Evolutionary conservation across 2,888 invertebrate genomes (phyloP).

Genomic region (Bhutanitis thaidina): DNA sequence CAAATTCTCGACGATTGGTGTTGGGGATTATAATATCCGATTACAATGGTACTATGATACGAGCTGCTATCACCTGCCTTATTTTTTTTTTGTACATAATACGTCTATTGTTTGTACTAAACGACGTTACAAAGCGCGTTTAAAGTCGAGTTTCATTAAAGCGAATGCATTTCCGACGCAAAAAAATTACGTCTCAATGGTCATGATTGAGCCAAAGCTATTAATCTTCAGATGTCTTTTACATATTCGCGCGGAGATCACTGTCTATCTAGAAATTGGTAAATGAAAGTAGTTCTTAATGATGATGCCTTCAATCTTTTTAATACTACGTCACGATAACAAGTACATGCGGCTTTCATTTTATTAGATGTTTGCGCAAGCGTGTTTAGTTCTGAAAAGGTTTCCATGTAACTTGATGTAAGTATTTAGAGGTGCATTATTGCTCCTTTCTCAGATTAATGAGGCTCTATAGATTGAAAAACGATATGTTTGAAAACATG

Average conservation of each 20-base stretch:
- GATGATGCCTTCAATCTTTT: slow-evolving; percentile 1
- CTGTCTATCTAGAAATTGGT: slow-evolving; percentile 10
- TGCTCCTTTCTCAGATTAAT: slow-evolving; percentile 22
- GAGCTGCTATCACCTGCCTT: slow-evolving; percentile 54
- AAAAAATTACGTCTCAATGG: slow-evolving; percentile 23
- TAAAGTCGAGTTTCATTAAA: slow-evolving; percentile 35
- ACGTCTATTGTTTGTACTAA: slow-evolving; percentile 69
- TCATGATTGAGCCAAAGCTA: slow-evolving; percentile 23
- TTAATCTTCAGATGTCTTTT: slow-evolving; percentile 23
- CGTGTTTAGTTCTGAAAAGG: not conserved
- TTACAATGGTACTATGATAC: slow-evolving; percentile 54
- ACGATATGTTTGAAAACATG: not conserved
- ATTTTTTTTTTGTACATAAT: slow-evolving; percentile 60
- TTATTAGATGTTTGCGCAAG: slow-evolving; percentile 16
- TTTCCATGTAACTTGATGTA: slow-evolving; percentile 19
- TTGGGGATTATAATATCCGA: slow-evolving; percentile 31
- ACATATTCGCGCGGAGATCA: slow-evolving; percentile 9
- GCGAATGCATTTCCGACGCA: slow-evolving; percentile 25
- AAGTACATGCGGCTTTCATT: slow-evolving; percentile 17
- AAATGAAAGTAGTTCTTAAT: slow-evolving; percentile 6
- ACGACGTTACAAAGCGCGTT: slow-evolving; percentile 46
- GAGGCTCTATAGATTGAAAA: slow-evolving; percentile 21
- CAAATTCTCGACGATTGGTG: slow-evolving; percentile 54
- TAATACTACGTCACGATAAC: not conserved
- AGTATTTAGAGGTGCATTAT: slow-evolving; percentile 18